A percentile compares a stretch with the other conserved stretches of the same genome.
These are phyloP conservation scores for Neolamprologus kungweensis DNA, from an alignment of 2,113 vertebrate species.

Conservation along the genomic window DNA sequence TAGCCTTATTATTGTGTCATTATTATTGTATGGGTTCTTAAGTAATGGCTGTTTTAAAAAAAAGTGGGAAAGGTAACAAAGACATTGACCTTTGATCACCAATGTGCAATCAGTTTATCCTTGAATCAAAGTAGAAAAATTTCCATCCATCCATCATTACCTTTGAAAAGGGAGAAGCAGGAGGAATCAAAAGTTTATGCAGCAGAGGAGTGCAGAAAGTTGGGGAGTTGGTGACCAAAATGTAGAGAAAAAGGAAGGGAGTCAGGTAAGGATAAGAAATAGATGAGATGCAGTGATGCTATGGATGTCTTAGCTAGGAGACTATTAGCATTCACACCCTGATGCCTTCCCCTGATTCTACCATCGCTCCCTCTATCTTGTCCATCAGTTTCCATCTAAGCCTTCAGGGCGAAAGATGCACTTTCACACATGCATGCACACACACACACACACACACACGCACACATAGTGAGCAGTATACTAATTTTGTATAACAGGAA, in stretches of 20 bases:
- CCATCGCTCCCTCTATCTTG: constrained; percentile 33
- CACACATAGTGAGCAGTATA: background rate
- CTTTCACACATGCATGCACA: background rate
- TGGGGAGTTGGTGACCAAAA: background rate
- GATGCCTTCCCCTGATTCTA: constrained; percentile 17
- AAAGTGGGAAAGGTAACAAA: background rate
- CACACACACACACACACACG: background rate
- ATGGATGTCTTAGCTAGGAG: constrained; percentile 31
- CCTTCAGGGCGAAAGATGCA: constrained; percentile 10
- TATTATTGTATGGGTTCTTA: background rate
- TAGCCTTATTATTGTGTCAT: background rate
- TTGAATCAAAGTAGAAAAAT: background rate
- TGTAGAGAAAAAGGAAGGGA: background rate
- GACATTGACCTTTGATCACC: background rate
- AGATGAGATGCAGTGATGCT: constrained; percentile 15
- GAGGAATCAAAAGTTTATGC: background rate
- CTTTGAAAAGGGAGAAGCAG: background rate
- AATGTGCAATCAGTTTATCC: background rate
- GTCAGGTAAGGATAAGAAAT: constrained; percentile 28
- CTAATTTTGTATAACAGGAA: background rate
- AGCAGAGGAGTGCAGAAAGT: background rate
- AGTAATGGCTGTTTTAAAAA: background rate
- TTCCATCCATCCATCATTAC: background rate
- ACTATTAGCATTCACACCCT: constrained; percentile 59
- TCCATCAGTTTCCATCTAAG: constrained; percentile 45